Percentiles rank a stretch among this genome's conserved stretches.
Conservation (phyloP, 2,888 invertebrate species). For the Chloromyia formosa region DNA sequence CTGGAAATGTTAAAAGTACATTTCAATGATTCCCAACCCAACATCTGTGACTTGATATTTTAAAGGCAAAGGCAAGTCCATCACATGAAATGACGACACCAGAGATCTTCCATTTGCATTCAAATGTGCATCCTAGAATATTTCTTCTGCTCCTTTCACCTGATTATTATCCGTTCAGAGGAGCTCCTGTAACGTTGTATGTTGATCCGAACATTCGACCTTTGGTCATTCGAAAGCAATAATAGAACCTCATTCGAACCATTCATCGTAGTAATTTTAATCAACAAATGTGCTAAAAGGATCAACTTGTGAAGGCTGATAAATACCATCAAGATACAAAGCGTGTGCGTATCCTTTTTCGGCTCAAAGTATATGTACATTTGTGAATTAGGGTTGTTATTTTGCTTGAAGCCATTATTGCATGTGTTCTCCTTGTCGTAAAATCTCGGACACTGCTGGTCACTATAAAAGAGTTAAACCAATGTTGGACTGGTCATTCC, state of each 20-base stretch:
- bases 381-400: conserved; percentile 30
- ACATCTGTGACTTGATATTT: too few relatives aligned
- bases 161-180: too few relatives aligned
- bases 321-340: conserved; percentile 19
- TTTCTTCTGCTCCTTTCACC: too few relatives aligned
- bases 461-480: conserved; percentile 37
- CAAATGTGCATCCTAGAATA: too few relatives aligned
- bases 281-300: conserved; percentile 62
- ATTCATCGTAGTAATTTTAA: conserved; percentile 59
- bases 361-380: neutral
- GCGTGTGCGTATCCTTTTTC: conserved; percentile 22
- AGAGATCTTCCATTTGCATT: too few relatives aligned
- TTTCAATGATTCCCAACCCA: too few relatives aligned
- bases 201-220: too few relatives aligned
- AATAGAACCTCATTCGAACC: neutral
- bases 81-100: too few relatives aligned
- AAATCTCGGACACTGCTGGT: conserved; percentile 12
- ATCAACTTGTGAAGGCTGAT: conserved; percentile 41
- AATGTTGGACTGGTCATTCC: conserved; percentile 9
- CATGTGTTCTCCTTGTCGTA: conserved; percentile 8
- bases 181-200: too few relatives aligned
- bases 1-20: too few relatives aligned
- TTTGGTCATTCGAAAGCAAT: conserved; percentile 11
- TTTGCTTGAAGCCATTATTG: conserved; percentile 26
- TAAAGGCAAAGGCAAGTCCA: too few relatives aligned